Conservation (phyloP, 2,888 invertebrate genomes). For the Perizoma flavofasciatum region DNA sequence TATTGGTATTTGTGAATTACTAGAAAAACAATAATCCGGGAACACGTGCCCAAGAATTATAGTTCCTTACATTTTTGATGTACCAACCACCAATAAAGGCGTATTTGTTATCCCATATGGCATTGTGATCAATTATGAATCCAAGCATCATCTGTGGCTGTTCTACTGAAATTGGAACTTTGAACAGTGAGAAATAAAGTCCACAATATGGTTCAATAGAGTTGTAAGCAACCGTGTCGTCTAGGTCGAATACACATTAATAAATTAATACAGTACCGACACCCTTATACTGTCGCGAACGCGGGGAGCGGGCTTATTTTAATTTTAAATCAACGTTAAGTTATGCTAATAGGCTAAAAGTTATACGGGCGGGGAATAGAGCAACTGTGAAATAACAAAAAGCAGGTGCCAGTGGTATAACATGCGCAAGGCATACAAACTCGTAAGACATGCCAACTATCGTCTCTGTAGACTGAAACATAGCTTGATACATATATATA, state of each 20-base stretch:
- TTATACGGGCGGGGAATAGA: slow-evolving; percentile 39
- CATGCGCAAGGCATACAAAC: not conserved
- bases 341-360: slow-evolving; percentile 48
- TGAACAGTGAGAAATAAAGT: slow-evolving; percentile 9
- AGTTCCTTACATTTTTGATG: slow-evolving; percentile 11
- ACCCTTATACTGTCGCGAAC: slow-evolving; percentile 33
- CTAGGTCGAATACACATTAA: slow-evolving; percentile 44
- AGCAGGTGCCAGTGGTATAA: slow-evolving; percentile 15
- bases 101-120: slow-evolving; percentile 21
- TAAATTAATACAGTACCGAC: slow-evolving; percentile 34
- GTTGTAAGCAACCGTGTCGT: slow-evolving; percentile 1
- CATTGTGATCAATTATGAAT: slow-evolving; percentile 23
- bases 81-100: slow-evolving; percentile 13
- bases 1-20: no score
- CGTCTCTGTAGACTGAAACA: no score
- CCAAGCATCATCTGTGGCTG: not conserved
- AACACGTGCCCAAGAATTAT: not conserved
- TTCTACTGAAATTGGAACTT: slow-evolving; percentile 2
- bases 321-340: slow-evolving; percentile 56
- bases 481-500: no score
- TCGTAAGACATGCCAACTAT: not conserved
- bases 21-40: not conserved
- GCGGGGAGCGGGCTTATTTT: slow-evolving; percentile 49
- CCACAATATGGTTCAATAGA: slow-evolving; percentile 3
- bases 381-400: slow-evolving; percentile 26